Conservation (phyloP, 2,113 vertebrate genomes). For the Prunella fulvescens region DNA sequence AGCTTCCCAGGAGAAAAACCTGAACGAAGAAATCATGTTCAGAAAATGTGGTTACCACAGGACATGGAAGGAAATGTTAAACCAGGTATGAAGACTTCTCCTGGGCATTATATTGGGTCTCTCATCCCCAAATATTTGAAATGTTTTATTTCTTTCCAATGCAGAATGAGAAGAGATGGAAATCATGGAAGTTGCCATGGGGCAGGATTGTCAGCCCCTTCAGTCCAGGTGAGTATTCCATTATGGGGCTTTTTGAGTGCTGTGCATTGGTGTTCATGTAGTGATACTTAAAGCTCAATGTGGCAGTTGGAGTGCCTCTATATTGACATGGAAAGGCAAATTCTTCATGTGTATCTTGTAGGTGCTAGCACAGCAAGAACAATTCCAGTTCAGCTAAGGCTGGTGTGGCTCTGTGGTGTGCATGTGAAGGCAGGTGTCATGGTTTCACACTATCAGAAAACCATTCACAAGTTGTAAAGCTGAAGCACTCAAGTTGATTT, state of each 20-base stretch:
- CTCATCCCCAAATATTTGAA: background rate
- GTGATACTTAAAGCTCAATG: background rate
- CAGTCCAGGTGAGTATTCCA: background rate
- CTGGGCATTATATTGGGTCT: background rate
- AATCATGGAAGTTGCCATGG: background rate
- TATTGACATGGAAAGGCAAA: background rate
- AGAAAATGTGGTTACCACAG: too few species aligned
- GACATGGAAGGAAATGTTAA: background rate
- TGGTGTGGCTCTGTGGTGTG: background rate
- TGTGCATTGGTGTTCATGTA: background rate
- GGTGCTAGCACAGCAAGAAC: background rate
- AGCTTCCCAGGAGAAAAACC: too few species aligned
- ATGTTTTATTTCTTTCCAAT: background rate
- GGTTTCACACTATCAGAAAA: background rate
- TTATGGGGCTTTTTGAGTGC: fast-evolving
- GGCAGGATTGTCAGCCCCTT: background rate
- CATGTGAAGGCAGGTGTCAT: background rate
- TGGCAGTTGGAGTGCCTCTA: background rate
- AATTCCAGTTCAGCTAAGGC: background rate
- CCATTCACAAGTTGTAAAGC: background rate
- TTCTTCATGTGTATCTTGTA: background rate
- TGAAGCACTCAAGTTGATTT: background rate
- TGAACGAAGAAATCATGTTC: too few species aligned
- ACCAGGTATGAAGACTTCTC: background rate
- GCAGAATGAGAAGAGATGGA: background rate